Evolutionary conservation across 2,888 invertebrate species (phyloP), one percentile per base, ranked within the genome.

Genomic region (Gnatocerus cornutus): DNA sequence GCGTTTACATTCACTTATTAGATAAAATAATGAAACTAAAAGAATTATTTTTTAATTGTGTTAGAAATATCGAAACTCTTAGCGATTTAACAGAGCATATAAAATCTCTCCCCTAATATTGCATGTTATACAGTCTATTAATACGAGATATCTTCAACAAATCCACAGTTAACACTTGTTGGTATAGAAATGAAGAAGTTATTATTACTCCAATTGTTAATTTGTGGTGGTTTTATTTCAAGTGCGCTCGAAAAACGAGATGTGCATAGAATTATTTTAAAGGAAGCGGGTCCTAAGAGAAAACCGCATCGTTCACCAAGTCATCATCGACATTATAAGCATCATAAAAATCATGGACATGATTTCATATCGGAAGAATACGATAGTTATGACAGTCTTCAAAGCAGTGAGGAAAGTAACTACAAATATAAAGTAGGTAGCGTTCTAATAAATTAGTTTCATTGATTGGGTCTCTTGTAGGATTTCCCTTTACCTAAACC

Each of bases 261-360:
- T 13, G 14, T 46, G 16, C 46, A 46, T 16, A 14, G 46, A 16
- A 46, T 46, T 12, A 46, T 46, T 46, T 16, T 46, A 13, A 46
- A 9, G 8, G 46, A 46, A 46, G 46, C 14, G 8, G 13, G 14
- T 8, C n/a, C 1, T 5, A 46, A 14, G 13, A n/a, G 12, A 4
- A 46, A 46, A 27, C 16, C n/a, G 4, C 16, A 46, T 16, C 46
- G 46, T 8, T 27, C 46, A 16, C 14, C 46, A 8, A n/a, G 46
- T 2, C 16, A 46, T 7, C 46, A 46, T 46, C 14, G 27, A 12
- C 46, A 16, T 8, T 16, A 13, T 16, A 7, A 46, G n/a, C 16
- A 16, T 46, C 14, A 13, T 16, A 46, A 46, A 10, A 16, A 46
- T 46, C 9, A 46, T 21, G 27, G 10, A 46, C n/a, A 46, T 4